Base-by-base conservation (phyloP, 2,797 vertebrate genomes). In the Rhinatrema bivittatum region DNA sequence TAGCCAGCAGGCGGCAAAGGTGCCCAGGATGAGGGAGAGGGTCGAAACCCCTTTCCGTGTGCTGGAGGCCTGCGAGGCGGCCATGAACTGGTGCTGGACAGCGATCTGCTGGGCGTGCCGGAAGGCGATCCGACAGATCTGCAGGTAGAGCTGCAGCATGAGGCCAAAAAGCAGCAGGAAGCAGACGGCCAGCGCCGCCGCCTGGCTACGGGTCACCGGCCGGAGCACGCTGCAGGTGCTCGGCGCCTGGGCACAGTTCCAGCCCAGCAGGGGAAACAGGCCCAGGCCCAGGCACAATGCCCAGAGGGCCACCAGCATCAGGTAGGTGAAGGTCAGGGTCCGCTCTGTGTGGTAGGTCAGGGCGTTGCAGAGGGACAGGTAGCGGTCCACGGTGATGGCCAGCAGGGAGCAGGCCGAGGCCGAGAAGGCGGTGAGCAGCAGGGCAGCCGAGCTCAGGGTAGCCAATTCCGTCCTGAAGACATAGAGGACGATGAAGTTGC, bases 41-140 rank as follows among this genome's bases (percentile, higher is more conserved):
- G 91, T 92, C 56, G 90, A 89, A 23, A 94, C 87, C 18, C 91
- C 91, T 68, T 90, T 93, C 63, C 88, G 90, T 69, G 88, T 88
- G 56, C 72, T 68, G 42, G 62, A 52, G 56, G 74, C 62, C 39
- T 65, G 72, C 30, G 89, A 88, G 33, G 86, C 85, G 72, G 87
- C 86, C 58, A 89, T 61, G 24, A 91, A 90, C 62, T 93, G 91
- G 54, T 88, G 89, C 78, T 95, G 91, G 60, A 91, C 88, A 4
- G 91, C 91, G 11, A 95, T 95, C 76, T 95, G 91, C 67, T 95
- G 91, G 1, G 91, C 91, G 19, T 95, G 91, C 41, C 89, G 85
- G 56, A 87, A 86, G 56, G 90, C 91, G 34, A 95, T 89, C 55
- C 81, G 84, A 78, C 91, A 94, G 72, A 95, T 95, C 52, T 91